A percentile compares a stretch with the other conserved stretches of the same genome.
Conservation (phyloP, 2,888 invertebrate species). For the Ophion ventricosus region DNA sequence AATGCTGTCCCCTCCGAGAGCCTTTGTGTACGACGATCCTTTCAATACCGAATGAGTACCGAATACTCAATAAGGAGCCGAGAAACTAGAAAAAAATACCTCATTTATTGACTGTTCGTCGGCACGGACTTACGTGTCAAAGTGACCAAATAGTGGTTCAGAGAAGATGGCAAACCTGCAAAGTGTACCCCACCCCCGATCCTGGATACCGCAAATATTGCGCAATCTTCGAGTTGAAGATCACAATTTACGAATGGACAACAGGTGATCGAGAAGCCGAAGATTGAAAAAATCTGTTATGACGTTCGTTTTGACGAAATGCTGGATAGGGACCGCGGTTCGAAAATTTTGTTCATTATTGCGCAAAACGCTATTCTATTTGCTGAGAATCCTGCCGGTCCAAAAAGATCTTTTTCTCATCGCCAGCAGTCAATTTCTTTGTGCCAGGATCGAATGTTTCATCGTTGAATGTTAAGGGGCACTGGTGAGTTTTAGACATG, state of each 20-base stretch:
- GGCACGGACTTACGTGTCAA: background rate
- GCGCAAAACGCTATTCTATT: background rate
- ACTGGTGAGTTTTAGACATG: background rate
- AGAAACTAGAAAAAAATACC: background rate
- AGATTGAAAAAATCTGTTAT: background rate
- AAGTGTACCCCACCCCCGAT: background rate
- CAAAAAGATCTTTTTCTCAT: background rate
- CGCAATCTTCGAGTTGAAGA: background rate
- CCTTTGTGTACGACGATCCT: no score
- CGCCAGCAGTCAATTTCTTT: background rate
- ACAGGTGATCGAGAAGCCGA: background rate
- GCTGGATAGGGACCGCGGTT: background rate
- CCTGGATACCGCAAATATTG: background rate
- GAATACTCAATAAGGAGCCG: background rate
- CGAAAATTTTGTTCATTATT: background rate
- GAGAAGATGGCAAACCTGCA: background rate
- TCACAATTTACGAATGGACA: background rate
- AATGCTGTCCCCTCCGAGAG: background rate
- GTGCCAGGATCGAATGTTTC: background rate
- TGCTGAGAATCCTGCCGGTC: background rate
- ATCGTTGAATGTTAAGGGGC: background rate
- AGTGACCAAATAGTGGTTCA: slow-evolving; percentile 22
- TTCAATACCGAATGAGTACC: background rate
- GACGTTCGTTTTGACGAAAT: background rate
- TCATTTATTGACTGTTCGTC: background rate